Evolutionary conservation across 2,113 vertebrate genomes (phyloP).

Genomic region (Charina bottae): DNA sequence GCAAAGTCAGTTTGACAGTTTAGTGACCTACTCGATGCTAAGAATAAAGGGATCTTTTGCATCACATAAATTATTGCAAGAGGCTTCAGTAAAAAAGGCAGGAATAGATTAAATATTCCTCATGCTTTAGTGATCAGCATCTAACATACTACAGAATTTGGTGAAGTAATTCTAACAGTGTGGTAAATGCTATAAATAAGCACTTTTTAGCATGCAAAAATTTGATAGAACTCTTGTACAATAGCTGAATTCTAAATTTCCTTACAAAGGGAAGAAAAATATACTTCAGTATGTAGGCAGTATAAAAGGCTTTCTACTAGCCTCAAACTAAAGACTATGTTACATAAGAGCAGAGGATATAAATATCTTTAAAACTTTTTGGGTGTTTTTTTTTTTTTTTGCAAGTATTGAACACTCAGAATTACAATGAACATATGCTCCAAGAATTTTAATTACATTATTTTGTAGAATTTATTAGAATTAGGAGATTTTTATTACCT

Average conservation of each 20-base stretch:
- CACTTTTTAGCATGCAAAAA: background rate
- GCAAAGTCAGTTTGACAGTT: constrained; percentile 1
- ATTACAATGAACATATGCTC: constrained; percentile 12
- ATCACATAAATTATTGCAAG: background rate
- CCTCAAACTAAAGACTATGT: constrained; percentile 48
- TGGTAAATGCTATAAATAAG: background rate
- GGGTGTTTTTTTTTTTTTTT: constrained; percentile 8
- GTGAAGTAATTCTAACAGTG: fast-evolving
- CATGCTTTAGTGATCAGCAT: background rate
- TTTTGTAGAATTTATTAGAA: background rate
- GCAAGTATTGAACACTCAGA: constrained; percentile 10
- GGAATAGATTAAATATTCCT: constrained; percentile 2
- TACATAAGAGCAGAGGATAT: constrained; percentile 57
- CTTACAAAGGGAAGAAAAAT: constrained; percentile 18
- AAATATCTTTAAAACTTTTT: constrained; percentile 48
- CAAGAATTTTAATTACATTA: background rate
- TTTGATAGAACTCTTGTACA: background rate
- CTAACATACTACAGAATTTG: background rate
- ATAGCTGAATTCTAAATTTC: constrained; percentile 4
- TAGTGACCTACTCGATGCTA: background rate
- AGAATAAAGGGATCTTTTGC: constrained; percentile 6
- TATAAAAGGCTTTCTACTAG: constrained; percentile 10
- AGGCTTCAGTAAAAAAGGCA: background rate
- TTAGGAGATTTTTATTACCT: background rate
- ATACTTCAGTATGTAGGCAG: constrained; percentile 37